Percentiles rank a stretch among this genome's conserved stretches.
These are phyloP conservation scores for Drosophila kurseongensis DNA, from an alignment of 1,140 invertebrate species.

Conservation along the genomic window DNA sequence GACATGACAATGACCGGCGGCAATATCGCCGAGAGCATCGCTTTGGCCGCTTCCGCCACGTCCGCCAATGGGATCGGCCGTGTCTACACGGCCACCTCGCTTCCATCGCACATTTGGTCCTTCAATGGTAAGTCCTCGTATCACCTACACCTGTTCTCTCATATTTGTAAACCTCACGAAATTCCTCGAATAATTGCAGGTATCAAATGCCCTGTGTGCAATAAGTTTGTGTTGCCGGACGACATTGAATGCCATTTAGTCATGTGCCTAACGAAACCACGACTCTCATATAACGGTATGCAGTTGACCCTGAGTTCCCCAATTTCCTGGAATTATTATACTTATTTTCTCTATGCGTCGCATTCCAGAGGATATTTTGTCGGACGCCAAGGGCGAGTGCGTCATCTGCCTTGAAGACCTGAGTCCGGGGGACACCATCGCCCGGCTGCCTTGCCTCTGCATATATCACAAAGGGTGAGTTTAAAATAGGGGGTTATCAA, in stretches of 20 bases:
- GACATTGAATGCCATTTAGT: conserved; percentile 99
- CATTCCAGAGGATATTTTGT: conserved; percentile 96
- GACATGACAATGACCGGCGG: conserved; percentile 77
- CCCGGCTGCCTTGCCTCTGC: conserved; percentile 98
- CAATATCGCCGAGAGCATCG: conserved; percentile 84
- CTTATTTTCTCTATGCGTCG: neutral
- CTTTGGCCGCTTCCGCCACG: conserved; percentile 85
- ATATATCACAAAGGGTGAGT: conserved; percentile 99
- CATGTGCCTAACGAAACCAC: conserved; percentile 99
- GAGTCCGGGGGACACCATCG: conserved; percentile 96
- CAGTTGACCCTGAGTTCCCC: neutral
- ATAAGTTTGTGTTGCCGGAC: conserved; percentile 98
- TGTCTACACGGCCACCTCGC: conserved; percentile 94
- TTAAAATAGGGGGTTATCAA: neutral
- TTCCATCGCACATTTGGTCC: conserved; percentile 96
- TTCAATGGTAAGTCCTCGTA: conserved; percentile 89
- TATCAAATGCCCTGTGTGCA: conserved; percentile 99
- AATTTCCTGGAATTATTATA: neutral
- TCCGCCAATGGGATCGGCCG: conserved; percentile 87
- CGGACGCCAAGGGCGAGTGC: conserved; percentile 98
- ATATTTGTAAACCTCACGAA: neutral
- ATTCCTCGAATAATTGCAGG: conserved; percentile 87
- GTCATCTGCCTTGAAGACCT: conserved; percentile 99
- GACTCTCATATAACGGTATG: conserved; percentile 98
- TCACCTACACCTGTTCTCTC: too few relatives aligned